Base-by-base conservation (phyloP, 2,888 invertebrate genomes). In the Lucinisca nassula region DNA sequence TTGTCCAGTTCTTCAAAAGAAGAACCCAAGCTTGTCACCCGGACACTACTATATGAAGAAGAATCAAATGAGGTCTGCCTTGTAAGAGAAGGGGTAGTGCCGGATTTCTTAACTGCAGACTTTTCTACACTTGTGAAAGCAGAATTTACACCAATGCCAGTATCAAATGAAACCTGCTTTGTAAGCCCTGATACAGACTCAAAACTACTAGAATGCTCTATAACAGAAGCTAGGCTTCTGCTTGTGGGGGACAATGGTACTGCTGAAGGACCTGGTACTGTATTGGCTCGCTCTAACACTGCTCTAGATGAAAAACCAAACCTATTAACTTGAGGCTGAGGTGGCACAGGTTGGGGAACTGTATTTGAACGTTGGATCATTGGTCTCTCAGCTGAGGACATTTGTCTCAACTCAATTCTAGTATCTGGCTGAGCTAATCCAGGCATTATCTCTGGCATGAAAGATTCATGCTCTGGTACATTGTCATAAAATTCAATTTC, bases 11-110 rank as follows among this genome's bases (percentile, higher is more conserved):
- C 90, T 55, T 90, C 90, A 73, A 90, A 74, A 30, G 90, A 90
- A 51, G 87, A 87, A 35, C 90, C 90, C 14, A 86, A 77, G 51
- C 87, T 88, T 0, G 88, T 90, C 3, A 90, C 86, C 72, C 87
- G 38, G 8, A 90, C 84, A 73, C 88, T 86, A 49, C 78, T 82
- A 38, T 82, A 81, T 30, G 74, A 87, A 1, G 90, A 90, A 72
- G 90, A 85, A 58, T 90, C 90, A 85, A 90, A 90, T 17, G 90
- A 90, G 17, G 80, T 86, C 79, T 90, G 90, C 73, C 87, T 79
- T 17, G 88, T 88, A 8, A 90, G 77, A 2, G 86, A 86, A 45
- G 90, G 90, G 30, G 88, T 85, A 49, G 88, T 90, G 72, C 74
- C 88, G 24, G 90, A 90, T 84, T 90, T 90, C 79, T 73, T 88